A percentile compares a stretch with the other conserved stretches of the same genome.
These are phyloP conservation scores for Andrena hattorfiana DNA, from an alignment of 2,888 invertebrate genomes.

Conservation along the genomic window DNA sequence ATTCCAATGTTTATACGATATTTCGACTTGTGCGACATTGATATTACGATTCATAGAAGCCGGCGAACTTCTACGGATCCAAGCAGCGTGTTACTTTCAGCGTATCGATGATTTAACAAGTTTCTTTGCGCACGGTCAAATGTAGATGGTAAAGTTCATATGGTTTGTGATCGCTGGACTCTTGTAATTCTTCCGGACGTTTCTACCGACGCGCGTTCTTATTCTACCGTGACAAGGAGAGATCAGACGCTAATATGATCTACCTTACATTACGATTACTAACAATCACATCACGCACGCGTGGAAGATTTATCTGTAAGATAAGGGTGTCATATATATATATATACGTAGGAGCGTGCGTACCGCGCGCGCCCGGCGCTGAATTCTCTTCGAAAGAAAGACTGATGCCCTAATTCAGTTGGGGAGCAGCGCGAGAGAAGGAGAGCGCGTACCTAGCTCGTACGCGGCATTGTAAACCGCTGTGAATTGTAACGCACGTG, in stretches of 20 bases:
- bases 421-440: conserved; percentile 36
- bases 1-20: not conserved
- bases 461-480: conserved; percentile 40
- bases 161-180: conserved; percentile 30
- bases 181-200: conserved; percentile 55
- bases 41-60: conserved; percentile 14
- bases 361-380: conserved; percentile 42
- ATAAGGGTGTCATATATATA: conserved; percentile 55
- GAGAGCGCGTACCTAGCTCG: conserved; percentile 45
- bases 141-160: conserved; percentile 40
- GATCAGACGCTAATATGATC: conserved; percentile 48
- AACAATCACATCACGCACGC: conserved; percentile 46
- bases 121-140: conserved; percentile 27
- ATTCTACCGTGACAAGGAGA: conserved; percentile 35
- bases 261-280: conserved; percentile 43
- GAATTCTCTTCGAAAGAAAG: conserved; percentile 66
- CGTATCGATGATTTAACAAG: not conserved
- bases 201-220: conserved; percentile 37
- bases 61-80: conserved; percentile 14
- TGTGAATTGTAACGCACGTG: conserved; percentile 52
- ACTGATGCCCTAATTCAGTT: conserved; percentile 71
- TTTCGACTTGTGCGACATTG: not conserved
- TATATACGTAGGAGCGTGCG: conserved; percentile 28
- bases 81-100: not conserved
- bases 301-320: conserved; percentile 58